phyloP scores from a whole-genome alignment of 2,797 vertebrate genomes.

The Pseudotriccus pelzelni region DNA sequence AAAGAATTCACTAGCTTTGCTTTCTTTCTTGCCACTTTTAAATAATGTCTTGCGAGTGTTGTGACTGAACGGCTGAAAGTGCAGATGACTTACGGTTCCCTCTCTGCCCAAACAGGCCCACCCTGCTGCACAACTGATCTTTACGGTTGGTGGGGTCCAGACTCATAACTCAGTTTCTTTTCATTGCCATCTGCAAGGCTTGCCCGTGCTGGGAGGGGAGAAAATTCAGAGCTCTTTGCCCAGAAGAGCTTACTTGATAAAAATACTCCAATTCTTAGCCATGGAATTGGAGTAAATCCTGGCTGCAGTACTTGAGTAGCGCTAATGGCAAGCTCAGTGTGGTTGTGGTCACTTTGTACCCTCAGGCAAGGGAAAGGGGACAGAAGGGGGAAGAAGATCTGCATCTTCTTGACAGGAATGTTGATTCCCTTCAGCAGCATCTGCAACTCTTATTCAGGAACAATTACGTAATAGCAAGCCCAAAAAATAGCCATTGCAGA shows the following conservation, averaged over 20 bases:
- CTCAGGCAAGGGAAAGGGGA: not conserved
- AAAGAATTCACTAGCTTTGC: not conserved
- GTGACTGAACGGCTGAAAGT: not conserved
- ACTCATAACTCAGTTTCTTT: not conserved
- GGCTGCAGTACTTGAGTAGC: not conserved
- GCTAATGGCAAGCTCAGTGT: not conserved
- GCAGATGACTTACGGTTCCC: not conserved
- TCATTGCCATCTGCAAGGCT: not conserved
- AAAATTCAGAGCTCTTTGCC: not conserved
- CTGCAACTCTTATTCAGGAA: not conserved
- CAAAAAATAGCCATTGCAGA: not conserved
- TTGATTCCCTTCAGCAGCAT: not conserved
- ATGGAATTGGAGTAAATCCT: not conserved
- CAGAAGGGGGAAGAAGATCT: not conserved
- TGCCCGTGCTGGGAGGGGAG: not conserved
- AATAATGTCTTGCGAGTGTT: fast-evolving
- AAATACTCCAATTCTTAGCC: not conserved
- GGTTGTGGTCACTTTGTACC: not conserved
- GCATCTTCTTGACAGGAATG: not conserved
- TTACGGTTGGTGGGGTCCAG: not conserved
- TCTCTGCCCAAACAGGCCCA: not conserved
- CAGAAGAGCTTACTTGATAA: not conserved
- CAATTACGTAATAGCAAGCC: not conserved
- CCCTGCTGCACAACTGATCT: not conserved
- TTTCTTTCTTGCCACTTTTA: not conserved